A percentile compares a stretch with the other conserved stretches of the same genome.
Conservation (phyloP, 2,113 vertebrate species). For the Sphyrna mokarran region DNA sequence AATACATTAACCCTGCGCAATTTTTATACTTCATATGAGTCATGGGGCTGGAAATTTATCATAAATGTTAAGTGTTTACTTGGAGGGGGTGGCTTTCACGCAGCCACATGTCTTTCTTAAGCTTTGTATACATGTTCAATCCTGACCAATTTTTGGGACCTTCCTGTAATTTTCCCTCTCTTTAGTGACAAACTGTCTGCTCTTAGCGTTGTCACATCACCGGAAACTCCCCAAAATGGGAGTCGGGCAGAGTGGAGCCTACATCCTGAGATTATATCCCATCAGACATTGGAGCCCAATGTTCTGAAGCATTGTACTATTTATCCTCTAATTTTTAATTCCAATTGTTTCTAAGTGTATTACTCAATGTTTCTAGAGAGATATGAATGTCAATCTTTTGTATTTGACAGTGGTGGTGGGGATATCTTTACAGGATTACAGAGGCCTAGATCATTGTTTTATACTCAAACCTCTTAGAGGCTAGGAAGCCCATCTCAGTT, state of each 20-base stretch:
- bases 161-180: slow-evolving; percentile 23
- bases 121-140: background rate
- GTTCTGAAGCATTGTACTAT: background rate
- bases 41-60: background rate
- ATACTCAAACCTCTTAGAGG: background rate
- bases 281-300: background rate
- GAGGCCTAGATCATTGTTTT: background rate
- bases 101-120: slow-evolving; percentile 5
- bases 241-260: background rate
- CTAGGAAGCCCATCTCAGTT: too few relatives aligned
- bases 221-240: background rate
- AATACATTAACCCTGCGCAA: background rate
- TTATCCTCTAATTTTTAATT: background rate
- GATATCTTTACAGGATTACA: background rate
- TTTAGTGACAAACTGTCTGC: background rate
- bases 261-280: background rate
- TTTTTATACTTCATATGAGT: background rate
- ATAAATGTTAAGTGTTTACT: background rate
- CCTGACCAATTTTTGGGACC: background rate
- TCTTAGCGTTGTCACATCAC: background rate
- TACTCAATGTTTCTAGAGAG: background rate
- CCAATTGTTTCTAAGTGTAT: background rate
- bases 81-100: background rate
- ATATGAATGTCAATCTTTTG: background rate
- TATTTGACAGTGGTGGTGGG: background rate